A percentile compares a stretch with the other conserved stretches of the same genome.
phyloP scores from a whole-genome alignment of 2,113 vertebrate species.

The Irena cyanogastra region DNA sequence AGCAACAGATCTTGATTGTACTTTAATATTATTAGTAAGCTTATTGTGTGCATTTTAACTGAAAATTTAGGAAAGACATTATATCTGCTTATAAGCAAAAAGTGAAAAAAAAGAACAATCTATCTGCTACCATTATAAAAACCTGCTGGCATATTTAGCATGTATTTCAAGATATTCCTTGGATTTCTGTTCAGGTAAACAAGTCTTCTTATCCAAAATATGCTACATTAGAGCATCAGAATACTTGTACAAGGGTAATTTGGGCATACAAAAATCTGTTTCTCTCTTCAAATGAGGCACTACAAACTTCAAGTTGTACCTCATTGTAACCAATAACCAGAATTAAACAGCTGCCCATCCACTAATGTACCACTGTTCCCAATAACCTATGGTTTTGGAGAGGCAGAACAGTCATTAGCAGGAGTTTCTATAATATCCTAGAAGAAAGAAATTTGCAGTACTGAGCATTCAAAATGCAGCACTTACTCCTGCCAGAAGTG shows the following conservation, averaged over 20 bases:
- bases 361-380: background rate
- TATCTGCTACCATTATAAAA: background rate
- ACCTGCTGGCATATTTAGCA: background rate
- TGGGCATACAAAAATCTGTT: background rate
- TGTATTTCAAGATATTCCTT: background rate
- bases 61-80: background rate
- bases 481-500: background rate
- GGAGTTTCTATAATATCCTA: background rate
- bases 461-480: background rate
- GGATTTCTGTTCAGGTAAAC: background rate
- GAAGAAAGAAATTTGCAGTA: background rate
- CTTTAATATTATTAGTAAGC: background rate
- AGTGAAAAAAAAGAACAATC: background rate
- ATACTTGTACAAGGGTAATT: background rate
- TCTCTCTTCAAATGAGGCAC: background rate
- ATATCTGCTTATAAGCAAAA: background rate
- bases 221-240: background rate
- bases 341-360: background rate
- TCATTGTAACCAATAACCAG: background rate
- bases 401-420: background rate
- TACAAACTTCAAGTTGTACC: background rate
- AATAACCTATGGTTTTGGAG: background rate
- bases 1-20: slow-evolving; percentile 2
- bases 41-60: background rate
- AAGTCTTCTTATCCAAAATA: background rate